A percentile compares a stretch with the other conserved stretches of the same genome.
phyloP scores from a whole-genome alignment of 2,888 invertebrate species.

The Eucriotettix oculatus region DNA sequence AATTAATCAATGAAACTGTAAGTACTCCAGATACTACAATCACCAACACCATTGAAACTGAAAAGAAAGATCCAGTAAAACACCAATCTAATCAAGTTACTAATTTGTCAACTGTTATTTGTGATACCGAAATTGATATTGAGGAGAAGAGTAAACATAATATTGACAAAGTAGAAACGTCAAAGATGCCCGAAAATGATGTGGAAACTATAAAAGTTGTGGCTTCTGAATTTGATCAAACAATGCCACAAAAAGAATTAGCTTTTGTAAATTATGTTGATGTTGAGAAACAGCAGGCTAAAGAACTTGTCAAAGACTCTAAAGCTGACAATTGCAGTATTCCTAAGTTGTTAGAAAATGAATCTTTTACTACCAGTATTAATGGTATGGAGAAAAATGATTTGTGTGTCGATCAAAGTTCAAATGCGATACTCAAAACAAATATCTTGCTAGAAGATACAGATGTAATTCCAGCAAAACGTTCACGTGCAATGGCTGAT shows the following conservation, averaged over 20 bases:
- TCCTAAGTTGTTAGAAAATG: neutral
- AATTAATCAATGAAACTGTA: neutral
- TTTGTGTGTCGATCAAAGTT: neutral
- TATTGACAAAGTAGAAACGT: too few relatives aligned
- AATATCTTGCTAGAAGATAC: neutral
- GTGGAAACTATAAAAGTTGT: neutral
- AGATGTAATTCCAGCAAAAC: neutral
- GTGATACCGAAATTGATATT: neutral
- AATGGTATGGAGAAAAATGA: neutral
- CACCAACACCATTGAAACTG: neutral
- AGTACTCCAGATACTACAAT: neutral
- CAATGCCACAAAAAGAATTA: neutral
- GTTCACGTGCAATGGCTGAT: neutral
- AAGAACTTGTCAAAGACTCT: neutral
- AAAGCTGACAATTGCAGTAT: too few relatives aligned
- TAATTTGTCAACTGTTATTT: neutral
- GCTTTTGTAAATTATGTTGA: neutral
- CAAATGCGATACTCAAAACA: neutral
- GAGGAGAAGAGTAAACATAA: neutral
- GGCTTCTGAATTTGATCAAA: neutral
- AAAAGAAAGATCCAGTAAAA: neutral
- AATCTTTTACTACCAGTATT: neutral
- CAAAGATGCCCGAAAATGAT: too few relatives aligned
- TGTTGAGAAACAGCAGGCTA: neutral
- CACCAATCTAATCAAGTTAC: neutral